Evolutionary conservation across 2,888 invertebrate species (phyloP), one percentile per base, ranked within the genome.

Genomic region (Corbicula japonica): DNA sequence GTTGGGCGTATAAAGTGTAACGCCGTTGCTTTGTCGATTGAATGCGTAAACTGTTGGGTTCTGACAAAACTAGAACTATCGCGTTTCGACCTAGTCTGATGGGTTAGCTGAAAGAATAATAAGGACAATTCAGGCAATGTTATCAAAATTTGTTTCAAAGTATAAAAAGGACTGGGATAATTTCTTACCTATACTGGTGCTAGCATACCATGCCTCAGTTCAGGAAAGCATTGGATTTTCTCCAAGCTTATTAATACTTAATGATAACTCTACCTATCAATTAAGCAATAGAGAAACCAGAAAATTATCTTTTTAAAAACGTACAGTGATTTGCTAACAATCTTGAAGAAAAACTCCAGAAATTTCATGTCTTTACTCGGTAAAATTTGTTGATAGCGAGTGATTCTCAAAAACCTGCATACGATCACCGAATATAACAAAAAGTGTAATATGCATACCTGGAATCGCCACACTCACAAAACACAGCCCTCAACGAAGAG

Each of bases 71-170:
- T 2, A 68, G 76, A 38, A 83, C 85, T 0, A 72, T 80, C n/a
- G 62, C 75, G 12, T 62, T 54, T n/a, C 50, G 70, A 32, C 84
- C 80, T 28, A 73, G 23, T 62, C 69, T 26, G 75, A 81, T 46
- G 83, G 82, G 4, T 30, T 76, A 38, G 78, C 71, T 0, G 85
- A 85, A 52, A n/a, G n/a, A n/a, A n/a, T n/a, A n/a, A n/a, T n/a
- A n/a, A n/a, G n/a, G n/a, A n/a, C n/a, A n/a, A n/a, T n/a, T n/a
- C n/a, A n/a, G n/a, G n/a, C n/a, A n/a, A n/a, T n/a, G n/a, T n/a
- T n/a, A n/a, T n/a, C n/a, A n/a, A n/a, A n/a, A n/a, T n/a, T n/a
- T n/a, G n/a, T n/a, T n/a, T n/a, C n/a, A n/a, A n/a, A n/a, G n/a
- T n/a, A n/a, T n/a, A n/a, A n/a, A n/a, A n/a, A n/a, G n/a, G n/a